phyloP scores from a whole-genome alignment of 2,797 vertebrate genomes.

The Mormyrops attenuatus region DNA sequence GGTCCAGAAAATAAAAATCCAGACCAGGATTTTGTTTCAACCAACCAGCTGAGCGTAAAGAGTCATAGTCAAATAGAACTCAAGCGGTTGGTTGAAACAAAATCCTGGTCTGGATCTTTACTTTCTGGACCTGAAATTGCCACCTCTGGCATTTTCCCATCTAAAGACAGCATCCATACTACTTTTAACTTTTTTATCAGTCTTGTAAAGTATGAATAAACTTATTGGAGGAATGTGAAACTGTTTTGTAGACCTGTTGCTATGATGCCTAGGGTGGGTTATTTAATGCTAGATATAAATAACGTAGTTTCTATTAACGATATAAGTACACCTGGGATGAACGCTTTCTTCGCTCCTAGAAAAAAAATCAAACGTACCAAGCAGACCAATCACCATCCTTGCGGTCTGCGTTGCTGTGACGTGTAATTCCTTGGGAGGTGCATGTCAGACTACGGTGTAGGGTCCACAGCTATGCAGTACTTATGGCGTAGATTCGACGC shows the following conservation, averaged over 20 bases:
- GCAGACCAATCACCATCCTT: not conserved
- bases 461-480: not conserved
- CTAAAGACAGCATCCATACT: not conserved
- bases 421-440: not conserved
- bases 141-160: not conserved
- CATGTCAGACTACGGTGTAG: not conserved
- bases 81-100: too few species aligned
- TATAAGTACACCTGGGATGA: not conserved
- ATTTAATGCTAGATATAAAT: not conserved
- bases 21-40: too few species aligned
- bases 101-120: too few species aligned
- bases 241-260: not conserved
- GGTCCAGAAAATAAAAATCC: too few species aligned
- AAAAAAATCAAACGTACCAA: not conserved
- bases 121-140: too few species aligned
- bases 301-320: not conserved
- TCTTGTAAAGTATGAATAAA: not conserved
- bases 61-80: too few species aligned
- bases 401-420: not conserved
- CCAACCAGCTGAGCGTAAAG: too few species aligned
- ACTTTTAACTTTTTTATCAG: not conserved
- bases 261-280: not conserved
- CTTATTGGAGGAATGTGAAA: not conserved
- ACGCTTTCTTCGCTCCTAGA: not conserved
- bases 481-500: not conserved